These are phyloP conservation scores for Pseudomyrmex pallidus DNA, from an alignment of 1,140 invertebrate genomes.

Conservation along the genomic window DNA sequence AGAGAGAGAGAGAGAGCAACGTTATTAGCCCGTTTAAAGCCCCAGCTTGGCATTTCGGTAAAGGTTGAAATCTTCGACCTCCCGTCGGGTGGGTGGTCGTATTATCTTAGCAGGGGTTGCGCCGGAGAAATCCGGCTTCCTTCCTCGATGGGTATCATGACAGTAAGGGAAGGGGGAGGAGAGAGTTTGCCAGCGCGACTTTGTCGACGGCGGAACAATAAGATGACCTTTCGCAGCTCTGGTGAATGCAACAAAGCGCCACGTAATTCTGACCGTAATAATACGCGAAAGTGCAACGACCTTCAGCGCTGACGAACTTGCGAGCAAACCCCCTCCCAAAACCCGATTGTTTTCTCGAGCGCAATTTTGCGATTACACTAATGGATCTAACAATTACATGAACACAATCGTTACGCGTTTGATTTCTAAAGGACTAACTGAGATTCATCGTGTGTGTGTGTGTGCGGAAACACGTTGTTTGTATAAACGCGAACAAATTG, in stretches of 20 bases:
- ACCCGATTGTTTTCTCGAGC: background rate
- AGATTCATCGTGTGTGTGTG: no score
- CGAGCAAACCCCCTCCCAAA: no score
- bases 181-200: conserved; percentile 44
- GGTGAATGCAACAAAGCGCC: conserved; percentile 1
- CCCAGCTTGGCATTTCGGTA: conserved; percentile 82
- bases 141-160: conserved; percentile 52
- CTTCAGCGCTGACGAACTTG: background rate
- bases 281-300: conserved; percentile 36
- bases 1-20: background rate
- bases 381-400: no score
- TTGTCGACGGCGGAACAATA: conserved; percentile 72
- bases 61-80: conserved; percentile 80
- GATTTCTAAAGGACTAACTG: no score
- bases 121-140: conserved; percentile 40
- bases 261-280: background rate
- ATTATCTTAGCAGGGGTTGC: conserved; percentile 74
- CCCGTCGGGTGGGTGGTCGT: conserved; percentile 62
- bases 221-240: conserved; percentile 78
- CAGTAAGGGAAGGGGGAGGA: conserved; percentile 8
- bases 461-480: no score
- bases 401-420: no score
- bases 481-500: conserved; percentile 4
- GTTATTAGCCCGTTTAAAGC: conserved; percentile 82
- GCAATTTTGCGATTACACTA: no score